A percentile compares a stretch with the other conserved stretches of the same genome.
These are phyloP conservation scores for Trissonchulus sp. DNA, from an alignment of 2,888 invertebrate genomes.

Conservation along the genomic window DNA sequence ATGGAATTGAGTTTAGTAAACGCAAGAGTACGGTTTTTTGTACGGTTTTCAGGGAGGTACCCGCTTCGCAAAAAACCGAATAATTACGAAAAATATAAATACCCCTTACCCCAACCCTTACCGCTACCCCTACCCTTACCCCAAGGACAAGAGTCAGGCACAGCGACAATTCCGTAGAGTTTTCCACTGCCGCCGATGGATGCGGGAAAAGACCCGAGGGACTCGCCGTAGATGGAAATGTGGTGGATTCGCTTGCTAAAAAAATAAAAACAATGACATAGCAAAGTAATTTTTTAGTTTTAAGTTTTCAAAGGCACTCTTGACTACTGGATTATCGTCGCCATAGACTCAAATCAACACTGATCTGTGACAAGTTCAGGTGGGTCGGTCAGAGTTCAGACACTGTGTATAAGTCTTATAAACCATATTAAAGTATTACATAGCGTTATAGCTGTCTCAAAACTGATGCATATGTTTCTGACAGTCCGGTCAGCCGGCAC, in stretches of 20 bases:
- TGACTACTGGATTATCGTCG: no score
- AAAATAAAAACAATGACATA: slow-evolving; percentile 10
- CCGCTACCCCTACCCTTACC: slow-evolving; percentile 57
- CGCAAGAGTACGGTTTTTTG: background rate
- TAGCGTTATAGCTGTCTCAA: no score
- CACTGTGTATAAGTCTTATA: no score
- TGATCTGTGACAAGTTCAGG: no score
- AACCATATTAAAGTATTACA: no score
- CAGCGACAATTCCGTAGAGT: slow-evolving; percentile 78
- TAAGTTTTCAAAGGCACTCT: no score
- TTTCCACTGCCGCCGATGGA: slow-evolving; percentile 76
- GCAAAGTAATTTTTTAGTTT: background rate
- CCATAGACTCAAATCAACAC: no score
- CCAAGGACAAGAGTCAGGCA: slow-evolving; percentile 71
- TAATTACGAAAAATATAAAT: background rate
- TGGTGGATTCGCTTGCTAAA: slow-evolving; percentile 48
- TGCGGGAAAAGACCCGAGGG: slow-evolving; percentile 38
- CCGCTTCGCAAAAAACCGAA: background rate
- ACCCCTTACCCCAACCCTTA: no score
- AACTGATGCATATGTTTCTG: no score
- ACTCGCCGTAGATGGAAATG: slow-evolving; percentile 45
- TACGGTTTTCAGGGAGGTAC: background rate
- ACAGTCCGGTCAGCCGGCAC: no score
- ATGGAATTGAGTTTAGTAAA: no score
- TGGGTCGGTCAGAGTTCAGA: no score